These are phyloP conservation scores for Cepaea nemoralis DNA, from an alignment of 1,140 invertebrate species.

Conservation along the genomic window DNA sequence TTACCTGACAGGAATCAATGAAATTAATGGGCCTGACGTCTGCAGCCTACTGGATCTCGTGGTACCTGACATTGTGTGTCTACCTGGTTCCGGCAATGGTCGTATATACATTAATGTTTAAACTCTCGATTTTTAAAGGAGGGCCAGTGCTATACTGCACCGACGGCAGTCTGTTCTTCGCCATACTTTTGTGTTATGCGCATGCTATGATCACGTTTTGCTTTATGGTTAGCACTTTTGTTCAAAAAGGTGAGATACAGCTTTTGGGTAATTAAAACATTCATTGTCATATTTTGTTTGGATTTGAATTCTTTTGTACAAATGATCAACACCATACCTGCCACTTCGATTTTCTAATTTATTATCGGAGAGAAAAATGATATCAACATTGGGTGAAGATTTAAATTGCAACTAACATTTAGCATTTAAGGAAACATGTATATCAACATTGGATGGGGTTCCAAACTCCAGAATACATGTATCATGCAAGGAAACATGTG, in stretches of 20 bases:
- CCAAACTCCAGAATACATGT: too few species aligned
- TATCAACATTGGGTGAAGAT: too few species aligned
- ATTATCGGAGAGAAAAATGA: too few species aligned
- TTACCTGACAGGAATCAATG: constrained; percentile 90
- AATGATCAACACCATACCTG: too few species aligned
- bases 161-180: constrained; percentile 71
- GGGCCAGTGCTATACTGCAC: constrained; percentile 70
- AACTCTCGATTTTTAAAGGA: constrained; percentile 31
- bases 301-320: too few species aligned
- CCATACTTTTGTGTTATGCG: constrained; percentile 74
- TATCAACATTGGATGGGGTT: too few species aligned
- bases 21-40: constrained; percentile 86
- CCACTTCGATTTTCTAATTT: too few species aligned
- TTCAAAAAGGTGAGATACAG: constrained; percentile 74
- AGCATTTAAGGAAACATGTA: too few species aligned
- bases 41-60: constrained; percentile 85
- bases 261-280: too few species aligned
- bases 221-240: constrained; percentile 74
- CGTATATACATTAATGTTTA: constrained; percentile 72
- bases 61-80: constrained; percentile 83
- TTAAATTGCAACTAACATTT: too few species aligned
- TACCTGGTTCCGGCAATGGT: constrained; percentile 77
- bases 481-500: too few species aligned
- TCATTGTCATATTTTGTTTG: too few species aligned
- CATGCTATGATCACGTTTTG: constrained; percentile 74